These are phyloP conservation scores for Synanceia verrucosa DNA, from an alignment of 2,797 vertebrate species.

Conservation along the genomic window DNA sequence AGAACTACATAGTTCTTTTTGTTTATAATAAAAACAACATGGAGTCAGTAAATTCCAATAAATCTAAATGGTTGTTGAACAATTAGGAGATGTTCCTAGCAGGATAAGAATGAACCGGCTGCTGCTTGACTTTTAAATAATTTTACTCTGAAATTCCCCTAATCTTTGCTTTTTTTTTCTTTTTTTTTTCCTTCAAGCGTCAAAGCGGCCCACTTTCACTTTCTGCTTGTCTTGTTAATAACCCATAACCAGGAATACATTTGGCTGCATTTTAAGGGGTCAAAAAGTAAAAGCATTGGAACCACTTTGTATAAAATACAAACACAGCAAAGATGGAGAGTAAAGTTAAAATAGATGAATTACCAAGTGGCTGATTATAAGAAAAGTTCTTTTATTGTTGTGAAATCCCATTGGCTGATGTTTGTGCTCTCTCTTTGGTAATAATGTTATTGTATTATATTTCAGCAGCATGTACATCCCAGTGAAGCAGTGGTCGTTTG, in stretches of 20 bases:
- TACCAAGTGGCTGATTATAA: no score
- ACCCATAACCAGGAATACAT: not conserved
- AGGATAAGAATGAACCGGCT: not conserved
- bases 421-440: not conserved
- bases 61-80: not conserved
- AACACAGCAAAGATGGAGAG: not conserved
- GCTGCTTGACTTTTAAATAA: not conserved
- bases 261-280: not conserved
- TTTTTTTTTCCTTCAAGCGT: not conserved
- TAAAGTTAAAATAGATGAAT: not conserved
- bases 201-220: not conserved
- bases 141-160: not conserved
- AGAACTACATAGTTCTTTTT: not conserved
- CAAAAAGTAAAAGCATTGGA: not conserved
- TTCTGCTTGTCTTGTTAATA: not conserved
- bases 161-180: not conserved
- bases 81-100: no score
- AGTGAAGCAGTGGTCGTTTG: constrained; percentile 1
- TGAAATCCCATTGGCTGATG: not conserved
- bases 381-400: not conserved
- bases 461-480: not conserved
- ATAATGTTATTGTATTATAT: not conserved
- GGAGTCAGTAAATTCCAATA: no score
- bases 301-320: not conserved
- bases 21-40: no score